phyloP scores from a whole-genome alignment of 2,888 invertebrate species.

The Troides helena region DNA sequence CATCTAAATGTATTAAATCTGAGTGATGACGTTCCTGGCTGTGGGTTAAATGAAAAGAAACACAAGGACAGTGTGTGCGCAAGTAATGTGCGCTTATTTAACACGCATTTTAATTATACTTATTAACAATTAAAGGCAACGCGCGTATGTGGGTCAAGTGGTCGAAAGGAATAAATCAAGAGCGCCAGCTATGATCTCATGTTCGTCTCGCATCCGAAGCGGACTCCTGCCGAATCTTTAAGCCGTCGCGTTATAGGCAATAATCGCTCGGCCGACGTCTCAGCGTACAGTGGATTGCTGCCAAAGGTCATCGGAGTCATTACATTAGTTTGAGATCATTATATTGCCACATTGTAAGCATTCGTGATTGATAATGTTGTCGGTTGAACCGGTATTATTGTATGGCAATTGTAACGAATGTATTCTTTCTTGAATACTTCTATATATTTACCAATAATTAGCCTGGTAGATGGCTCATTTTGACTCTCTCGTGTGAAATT shows the following conservation, averaged over 20 bases:
- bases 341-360: conserved; percentile 54
- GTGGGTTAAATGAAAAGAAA: no score
- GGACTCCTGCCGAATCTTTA: conserved; percentile 42
- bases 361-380: conserved; percentile 61
- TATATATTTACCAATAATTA: no score
- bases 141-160: conserved; percentile 76
- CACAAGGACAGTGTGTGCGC: no score
- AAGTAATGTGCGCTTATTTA: conserved; percentile 48
- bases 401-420: neutral
- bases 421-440: neutral
- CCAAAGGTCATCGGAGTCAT: conserved; percentile 64
- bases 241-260: conserved; percentile 41
- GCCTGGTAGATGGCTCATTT: no score
- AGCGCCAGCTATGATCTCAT: conserved; percentile 72
- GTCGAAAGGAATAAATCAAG: conserved; percentile 78
- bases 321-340: conserved; percentile 73
- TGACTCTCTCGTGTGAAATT: no score
- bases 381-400: conserved; percentile 24
- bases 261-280: conserved; percentile 37
- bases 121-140: conserved; percentile 80
- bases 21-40: no score
- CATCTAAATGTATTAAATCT: no score
- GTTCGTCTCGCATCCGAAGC: conserved; percentile 42
- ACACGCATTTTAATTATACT: conserved; percentile 78
- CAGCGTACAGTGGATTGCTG: conserved; percentile 40